Conservation (phyloP, 2,888 invertebrate species). For the Erannis defoliaria region DNA sequence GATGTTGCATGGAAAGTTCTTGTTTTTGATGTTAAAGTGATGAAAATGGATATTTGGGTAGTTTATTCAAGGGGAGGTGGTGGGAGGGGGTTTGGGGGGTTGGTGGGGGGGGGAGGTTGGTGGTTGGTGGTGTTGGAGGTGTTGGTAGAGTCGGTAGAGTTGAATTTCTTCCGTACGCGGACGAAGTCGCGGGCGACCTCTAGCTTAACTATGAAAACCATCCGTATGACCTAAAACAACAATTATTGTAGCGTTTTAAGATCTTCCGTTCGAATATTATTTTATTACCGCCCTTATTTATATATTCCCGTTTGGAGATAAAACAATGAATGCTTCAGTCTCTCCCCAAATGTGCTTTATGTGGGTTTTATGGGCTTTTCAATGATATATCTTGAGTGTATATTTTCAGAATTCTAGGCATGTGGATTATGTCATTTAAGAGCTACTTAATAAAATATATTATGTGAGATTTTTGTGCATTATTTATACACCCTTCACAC, state of each 20-base stretch:
- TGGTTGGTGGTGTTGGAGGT: too few relatives aligned
- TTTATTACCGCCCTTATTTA: conserved; percentile 42
- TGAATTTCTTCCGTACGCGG: too few relatives aligned
- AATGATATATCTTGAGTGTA: conserved; percentile 47
- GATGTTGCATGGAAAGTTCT: too few relatives aligned
- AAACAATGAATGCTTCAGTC: conserved; percentile 46
- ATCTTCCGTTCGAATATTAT: conserved; percentile 23
- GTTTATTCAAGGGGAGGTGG: too few relatives aligned
- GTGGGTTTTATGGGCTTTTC: conserved; percentile 46
- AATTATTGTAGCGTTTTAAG: conserved; percentile 17
- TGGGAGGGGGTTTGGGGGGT: too few relatives aligned
- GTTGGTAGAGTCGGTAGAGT: too few relatives aligned
- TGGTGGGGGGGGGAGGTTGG: too few relatives aligned
- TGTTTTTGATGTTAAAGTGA: too few relatives aligned
- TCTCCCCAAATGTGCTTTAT: conserved; percentile 38
- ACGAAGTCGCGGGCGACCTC: too few relatives aligned
- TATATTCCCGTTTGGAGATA: conserved; percentile 36
- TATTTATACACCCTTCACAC: too few relatives aligned
- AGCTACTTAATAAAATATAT: neutral
- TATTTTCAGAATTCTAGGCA: conserved; percentile 40
- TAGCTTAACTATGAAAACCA: conserved; percentile 3
- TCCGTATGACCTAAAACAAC: conserved; percentile 12
- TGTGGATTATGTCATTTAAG: neutral
- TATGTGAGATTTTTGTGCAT: neutral
- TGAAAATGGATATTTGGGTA: too few relatives aligned